Conservation (phyloP, 1,140 invertebrate species). For the Pemphigus obesinymphae region DNA sequence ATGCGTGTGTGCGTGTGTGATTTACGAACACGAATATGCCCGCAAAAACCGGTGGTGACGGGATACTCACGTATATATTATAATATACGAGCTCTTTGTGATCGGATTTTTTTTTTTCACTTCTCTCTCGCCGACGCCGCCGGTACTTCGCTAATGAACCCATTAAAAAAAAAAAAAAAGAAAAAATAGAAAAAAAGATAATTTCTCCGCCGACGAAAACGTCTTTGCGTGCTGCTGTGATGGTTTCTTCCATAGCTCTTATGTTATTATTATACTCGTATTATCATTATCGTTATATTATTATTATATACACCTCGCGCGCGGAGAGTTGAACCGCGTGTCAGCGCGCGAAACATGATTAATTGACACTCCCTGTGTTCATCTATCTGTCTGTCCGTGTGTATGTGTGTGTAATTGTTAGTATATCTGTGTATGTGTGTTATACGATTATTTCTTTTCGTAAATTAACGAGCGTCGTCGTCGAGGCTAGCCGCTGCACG, state of each 20-base stretch:
- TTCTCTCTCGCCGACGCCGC: not conserved
- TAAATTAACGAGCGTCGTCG: slow-evolving; percentile 32
- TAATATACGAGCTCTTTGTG: not conserved
- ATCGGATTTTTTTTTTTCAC: not conserved
- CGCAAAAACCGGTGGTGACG: not conserved
- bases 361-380: not conserved
- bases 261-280: too few species aligned
- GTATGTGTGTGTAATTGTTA: too few species aligned
- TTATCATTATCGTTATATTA: slow-evolving; percentile 10
- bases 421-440: not conserved
- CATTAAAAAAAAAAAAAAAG: slow-evolving; percentile 22
- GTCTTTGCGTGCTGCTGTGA: slow-evolving; percentile 7
- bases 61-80: not conserved
- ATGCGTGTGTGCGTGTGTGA: not conserved
- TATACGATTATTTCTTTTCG: slow-evolving; percentile 12
- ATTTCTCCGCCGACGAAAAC: not conserved
- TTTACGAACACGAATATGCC: not conserved
- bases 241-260: too few species aligned
- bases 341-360: slow-evolving; percentile 41
- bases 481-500: not conserved
- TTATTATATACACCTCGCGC: not conserved
- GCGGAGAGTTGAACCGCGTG: not conserved
- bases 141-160: slow-evolving; percentile 30
- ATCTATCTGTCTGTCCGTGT: too few species aligned
- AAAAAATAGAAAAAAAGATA: not conserved